Conservation (phyloP, 2,797 vertebrate genomes). For the Pangasius larnaudii region DNA sequence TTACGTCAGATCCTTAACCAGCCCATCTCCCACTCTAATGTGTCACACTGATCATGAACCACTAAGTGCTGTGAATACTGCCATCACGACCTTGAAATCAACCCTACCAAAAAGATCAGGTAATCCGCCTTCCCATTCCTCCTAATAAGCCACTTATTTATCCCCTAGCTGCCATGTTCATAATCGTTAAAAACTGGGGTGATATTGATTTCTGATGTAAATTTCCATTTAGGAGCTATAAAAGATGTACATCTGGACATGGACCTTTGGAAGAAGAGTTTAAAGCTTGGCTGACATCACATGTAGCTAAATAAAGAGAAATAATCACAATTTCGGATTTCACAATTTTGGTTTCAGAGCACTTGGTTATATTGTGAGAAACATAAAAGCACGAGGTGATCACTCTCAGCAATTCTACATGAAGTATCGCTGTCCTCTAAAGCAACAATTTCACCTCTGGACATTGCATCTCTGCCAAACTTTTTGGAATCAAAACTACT, state of each 20-base stretch:
- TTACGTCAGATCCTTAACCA: slow-evolving; percentile 22
- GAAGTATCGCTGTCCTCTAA: neutral
- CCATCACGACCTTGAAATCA: slow-evolving; percentile 52
- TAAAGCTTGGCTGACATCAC: slow-evolving; percentile 43
- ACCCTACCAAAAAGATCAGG: slow-evolving; percentile 43
- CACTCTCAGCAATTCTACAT: neutral
- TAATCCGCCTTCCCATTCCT: slow-evolving; percentile 47
- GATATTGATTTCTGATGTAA: slow-evolving; percentile 53
- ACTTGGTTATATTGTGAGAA: neutral
- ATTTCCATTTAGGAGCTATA: slow-evolving; percentile 57
- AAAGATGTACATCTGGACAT: slow-evolving; percentile 43
- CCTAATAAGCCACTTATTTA: slow-evolving; percentile 46
- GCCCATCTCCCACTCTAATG: slow-evolving; percentile 36
- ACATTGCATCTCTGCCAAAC: slow-evolving; percentile 18
- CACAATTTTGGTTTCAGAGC: slow-evolving; percentile 23
- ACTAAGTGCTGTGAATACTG: slow-evolving; percentile 18
- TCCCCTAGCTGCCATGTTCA: slow-evolving; percentile 15
- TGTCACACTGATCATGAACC: slow-evolving; percentile 47
- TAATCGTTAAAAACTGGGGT: slow-evolving; percentile 46
- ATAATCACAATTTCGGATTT: too few relatives aligned
- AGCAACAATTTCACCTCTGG: neutral
- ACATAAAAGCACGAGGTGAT: neutral
- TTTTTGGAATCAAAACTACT: slow-evolving; percentile 2
- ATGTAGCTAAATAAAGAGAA: slow-evolving; percentile 5
- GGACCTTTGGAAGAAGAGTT: slow-evolving; percentile 25